Percentiles rank a stretch among this genome's conserved stretches.
phyloP scores from a whole-genome alignment of 2,797 vertebrate genomes.

The Channallabes apus region DNA sequence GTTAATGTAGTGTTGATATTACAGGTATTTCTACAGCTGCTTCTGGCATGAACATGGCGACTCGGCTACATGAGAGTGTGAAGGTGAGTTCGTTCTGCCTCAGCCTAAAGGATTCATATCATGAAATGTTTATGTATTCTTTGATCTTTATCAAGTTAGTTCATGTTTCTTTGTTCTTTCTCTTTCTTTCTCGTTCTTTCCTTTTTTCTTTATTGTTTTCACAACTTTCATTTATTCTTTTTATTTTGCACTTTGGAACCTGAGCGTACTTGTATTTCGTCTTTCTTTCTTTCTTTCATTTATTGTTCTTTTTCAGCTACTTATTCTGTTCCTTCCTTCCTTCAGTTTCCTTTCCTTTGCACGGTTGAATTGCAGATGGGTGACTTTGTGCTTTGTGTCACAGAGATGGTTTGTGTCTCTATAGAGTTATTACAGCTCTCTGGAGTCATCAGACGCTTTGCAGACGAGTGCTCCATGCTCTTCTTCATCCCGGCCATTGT shows the following conservation, averaged over 20 bases:
- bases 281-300: too few relatives aligned
- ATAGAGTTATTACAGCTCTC: slow-evolving; percentile 69
- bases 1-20: background rate
- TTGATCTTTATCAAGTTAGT: background rate
- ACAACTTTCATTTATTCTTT: too few relatives aligned
- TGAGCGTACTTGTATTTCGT: background rate
- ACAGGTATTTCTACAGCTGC: background rate
- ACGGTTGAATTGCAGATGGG: background rate
- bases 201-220: background rate
- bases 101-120: background rate
- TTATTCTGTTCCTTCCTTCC: too few relatives aligned
- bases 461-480: slow-evolving; percentile 70
- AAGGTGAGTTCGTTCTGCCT: slow-evolving; percentile 45
- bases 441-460: slow-evolving; percentile 68
- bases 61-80: slow-evolving; percentile 53
- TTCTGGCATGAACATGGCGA: slow-evolving; percentile 36
- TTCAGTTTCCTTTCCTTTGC: background rate
- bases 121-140: background rate
- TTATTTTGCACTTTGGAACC: too few relatives aligned
- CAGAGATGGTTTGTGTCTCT: background rate
- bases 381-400: background rate
- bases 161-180: background rate
- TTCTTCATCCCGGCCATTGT: slow-evolving; percentile 11
- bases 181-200: background rate
- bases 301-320: too few relatives aligned